Conservation (phyloP, 2,113 vertebrate species). For the Excalfactoria chinensis region DNA sequence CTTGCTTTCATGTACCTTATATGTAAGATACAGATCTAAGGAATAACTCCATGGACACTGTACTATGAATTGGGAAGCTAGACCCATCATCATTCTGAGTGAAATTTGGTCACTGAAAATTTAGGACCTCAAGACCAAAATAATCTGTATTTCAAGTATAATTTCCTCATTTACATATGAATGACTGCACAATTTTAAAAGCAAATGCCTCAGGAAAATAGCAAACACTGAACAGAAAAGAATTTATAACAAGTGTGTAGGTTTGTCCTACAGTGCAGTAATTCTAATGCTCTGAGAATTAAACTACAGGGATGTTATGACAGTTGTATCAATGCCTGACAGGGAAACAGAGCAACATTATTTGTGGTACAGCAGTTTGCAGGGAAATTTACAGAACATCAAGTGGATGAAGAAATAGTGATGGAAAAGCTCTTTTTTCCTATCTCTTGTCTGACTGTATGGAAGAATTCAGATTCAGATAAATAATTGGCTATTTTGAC, state of each 20-base stretch:
- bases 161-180: neutral
- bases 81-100: neutral
- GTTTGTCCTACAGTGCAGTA: neutral
- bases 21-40: neutral
- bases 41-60: neutral
- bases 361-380: neutral
- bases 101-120: neutral
- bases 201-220: neutral
- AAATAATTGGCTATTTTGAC: neutral
- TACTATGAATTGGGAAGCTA: neutral
- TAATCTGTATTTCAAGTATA: neutral
- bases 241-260: neutral
- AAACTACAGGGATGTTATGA: neutral
- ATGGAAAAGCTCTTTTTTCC: neutral
- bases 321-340: neutral
- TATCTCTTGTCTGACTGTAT: neutral
- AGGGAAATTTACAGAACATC: neutral
- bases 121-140: neutral
- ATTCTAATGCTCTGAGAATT: neutral
- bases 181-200: neutral
- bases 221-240: neutral
- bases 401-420: neutral
- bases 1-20: neutral
- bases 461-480: neutral
- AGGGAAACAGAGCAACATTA: neutral